phyloP scores from a whole-genome alignment of 2,113 vertebrate genomes.

The Hydropotes inermis region DNA sequence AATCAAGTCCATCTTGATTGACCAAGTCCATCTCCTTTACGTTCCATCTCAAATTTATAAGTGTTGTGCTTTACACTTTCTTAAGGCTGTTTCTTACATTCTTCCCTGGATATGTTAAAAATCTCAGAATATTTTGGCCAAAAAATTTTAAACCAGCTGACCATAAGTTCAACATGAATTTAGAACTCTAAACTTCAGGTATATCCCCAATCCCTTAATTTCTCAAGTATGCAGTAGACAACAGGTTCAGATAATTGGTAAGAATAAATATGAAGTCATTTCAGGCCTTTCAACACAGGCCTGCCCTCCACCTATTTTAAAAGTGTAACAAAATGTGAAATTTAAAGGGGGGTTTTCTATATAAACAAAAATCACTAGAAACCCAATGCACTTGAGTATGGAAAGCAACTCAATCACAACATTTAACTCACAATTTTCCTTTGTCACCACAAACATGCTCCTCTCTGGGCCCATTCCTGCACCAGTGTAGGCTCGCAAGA shows the following conservation, averaged over 20 bases:
- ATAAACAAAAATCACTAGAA: not conserved
- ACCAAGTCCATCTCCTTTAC: not conserved
- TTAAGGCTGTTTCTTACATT: not conserved
- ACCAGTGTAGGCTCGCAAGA: constrained; percentile 81
- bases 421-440: constrained; percentile 83
- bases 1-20: not conserved
- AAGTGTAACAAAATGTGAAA: not conserved
- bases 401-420: not conserved
- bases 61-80: not conserved
- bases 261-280: not conserved
- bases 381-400: accelerated
- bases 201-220: not conserved
- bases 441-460: constrained; percentile 82
- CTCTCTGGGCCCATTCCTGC: constrained; percentile 82
- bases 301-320: not conserved
- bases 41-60: not conserved
- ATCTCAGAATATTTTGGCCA: not conserved
- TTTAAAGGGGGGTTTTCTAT: too few relatives aligned
- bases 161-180: not conserved
- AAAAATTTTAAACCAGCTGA: not conserved
- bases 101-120: not conserved
- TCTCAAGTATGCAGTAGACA: not conserved
- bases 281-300: not conserved
- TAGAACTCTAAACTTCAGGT: not conserved
- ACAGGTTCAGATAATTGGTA: not conserved